Evolutionary conservation across 2,113 vertebrate species (phyloP), one percentile per base, ranked within the genome.

Genomic region (Acanthochromis polyacanthus): DNA sequence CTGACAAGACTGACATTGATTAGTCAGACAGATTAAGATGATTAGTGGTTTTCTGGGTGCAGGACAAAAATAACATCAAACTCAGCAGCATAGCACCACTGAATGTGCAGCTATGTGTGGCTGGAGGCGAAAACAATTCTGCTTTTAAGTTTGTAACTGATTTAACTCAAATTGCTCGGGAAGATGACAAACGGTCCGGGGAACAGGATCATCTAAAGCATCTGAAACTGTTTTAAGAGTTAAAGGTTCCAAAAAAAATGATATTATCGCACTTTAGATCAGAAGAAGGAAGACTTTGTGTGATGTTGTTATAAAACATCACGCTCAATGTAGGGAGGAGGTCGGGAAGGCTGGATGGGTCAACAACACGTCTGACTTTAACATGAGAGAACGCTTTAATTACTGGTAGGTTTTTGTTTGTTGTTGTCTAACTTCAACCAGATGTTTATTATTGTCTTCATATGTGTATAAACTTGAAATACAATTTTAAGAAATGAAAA

Each of bases 1-100:
- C 28, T 64, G 30, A 67, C 40, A 64, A n/a, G 40, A 32, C 40
- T 62, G 50, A 50, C 76, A 68, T 62, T 68, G 53, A 80, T 79
- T 45, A 60, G 59, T 83, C 46, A 46, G 20, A 59, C 48, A 32
- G 28, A 65, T 75, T 56, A 62, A 57, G 40, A 43, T 52, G n/a
- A 12, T 77, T n/a, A 50, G 12, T 6, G 65, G 11, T 56, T 8
- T 55, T 50, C 20, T 50, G 51, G 60, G 46, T 72, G 5, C 14
- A 56, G 20, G n/a, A 52, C 25, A 45, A 17, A 83, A 84, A 70
- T 71, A 64, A 71, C 64, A 50, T 75, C 72, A 68, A 38, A 62
- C 28, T 9, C 17, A 46, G 17, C 14, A 19, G 66, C n/a, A 19
- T 12, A 45, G 62, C 25, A 28, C 58, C 36, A 0, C 14, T 15